Conservation (phyloP, 2,888 invertebrate species). For the Cheilosia impressa region DNA sequence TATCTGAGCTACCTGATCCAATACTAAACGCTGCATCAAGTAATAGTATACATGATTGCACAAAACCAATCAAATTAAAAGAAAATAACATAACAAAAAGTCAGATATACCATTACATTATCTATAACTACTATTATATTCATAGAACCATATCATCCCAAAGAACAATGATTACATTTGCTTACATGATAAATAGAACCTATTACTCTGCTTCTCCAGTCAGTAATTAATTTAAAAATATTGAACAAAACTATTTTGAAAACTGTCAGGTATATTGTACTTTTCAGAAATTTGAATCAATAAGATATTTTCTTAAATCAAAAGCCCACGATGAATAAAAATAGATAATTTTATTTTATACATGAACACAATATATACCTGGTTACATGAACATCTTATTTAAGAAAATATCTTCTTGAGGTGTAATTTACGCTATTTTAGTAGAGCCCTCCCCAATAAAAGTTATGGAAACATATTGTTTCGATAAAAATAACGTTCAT, state of each 20-base stretch:
- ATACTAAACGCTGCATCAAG: too few species aligned
- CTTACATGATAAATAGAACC: slow-evolving; percentile 63
- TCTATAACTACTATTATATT: slow-evolving; percentile 44
- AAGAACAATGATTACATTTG: slow-evolving; percentile 35
- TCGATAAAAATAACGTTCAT: slow-evolving; percentile 16
- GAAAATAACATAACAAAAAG: slow-evolving; percentile 46
- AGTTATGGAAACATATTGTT: slow-evolving; percentile 39
- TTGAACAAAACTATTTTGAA: slow-evolving; percentile 80
- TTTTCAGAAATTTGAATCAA: slow-evolving; percentile 80
- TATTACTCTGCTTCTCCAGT: slow-evolving; percentile 64
- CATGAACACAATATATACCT: slow-evolving; percentile 12
- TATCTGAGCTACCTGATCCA: too few species aligned
- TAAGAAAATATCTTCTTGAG: slow-evolving; percentile 65
- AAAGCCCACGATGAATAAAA: neutral
- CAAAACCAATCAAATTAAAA: slow-evolving; percentile 16
- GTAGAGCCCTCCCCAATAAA: slow-evolving; percentile 22
- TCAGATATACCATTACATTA: slow-evolving; percentile 76
- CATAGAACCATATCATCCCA: slow-evolving; percentile 33
- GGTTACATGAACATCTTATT: slow-evolving; percentile 17
- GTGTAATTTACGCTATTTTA: slow-evolving; percentile 60
- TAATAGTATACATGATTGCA: neutral
- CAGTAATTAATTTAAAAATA: slow-evolving; percentile 70
- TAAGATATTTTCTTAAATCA: slow-evolving; percentile 63
- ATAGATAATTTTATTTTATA: neutral
- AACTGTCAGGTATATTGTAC: slow-evolving; percentile 83